These are phyloP conservation scores for Elysia crispata DNA, from an alignment of 2,888 invertebrate genomes.

Conservation along the genomic window DNA sequence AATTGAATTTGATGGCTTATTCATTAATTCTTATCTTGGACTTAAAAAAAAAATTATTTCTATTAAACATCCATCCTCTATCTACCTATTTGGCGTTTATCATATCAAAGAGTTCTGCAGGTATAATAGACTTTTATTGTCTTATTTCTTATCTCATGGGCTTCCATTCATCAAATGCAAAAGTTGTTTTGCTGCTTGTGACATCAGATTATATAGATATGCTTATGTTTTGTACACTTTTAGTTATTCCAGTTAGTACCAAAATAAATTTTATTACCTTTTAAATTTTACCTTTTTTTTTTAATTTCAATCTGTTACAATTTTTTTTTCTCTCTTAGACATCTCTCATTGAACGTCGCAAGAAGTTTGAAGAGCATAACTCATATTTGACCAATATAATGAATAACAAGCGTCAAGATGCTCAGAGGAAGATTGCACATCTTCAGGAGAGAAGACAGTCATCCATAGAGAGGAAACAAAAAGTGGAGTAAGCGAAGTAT, in stretches of 20 bases:
- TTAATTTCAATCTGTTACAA: neutral
- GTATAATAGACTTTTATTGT: too few relatives aligned
- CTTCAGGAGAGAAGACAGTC: neutral
- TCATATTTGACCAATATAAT: neutral
- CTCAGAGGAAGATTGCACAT: neutral
- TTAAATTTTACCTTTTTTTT: neutral
- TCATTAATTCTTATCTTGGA: too few relatives aligned
- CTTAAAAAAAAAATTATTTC: too few relatives aligned
- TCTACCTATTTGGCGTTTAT: too few relatives aligned
- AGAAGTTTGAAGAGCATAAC: constrained; percentile 35
- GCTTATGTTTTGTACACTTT: neutral
- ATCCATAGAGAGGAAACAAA: constrained; percentile 11
- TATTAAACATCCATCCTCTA: too few relatives aligned
- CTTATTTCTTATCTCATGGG: too few relatives aligned
- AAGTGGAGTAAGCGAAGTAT: constrained; percentile 5
- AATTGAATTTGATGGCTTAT: too few relatives aligned
- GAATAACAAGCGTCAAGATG: constrained; percentile 18
- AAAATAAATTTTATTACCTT: neutral
- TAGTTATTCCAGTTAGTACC: neutral
- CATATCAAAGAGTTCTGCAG: too few relatives aligned
- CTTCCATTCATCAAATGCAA: too few relatives aligned
- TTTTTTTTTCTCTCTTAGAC: neutral
- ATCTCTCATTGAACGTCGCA: constrained; percentile 5
- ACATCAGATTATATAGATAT: too few relatives aligned
- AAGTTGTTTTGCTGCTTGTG: too few relatives aligned